phyloP scores from a whole-genome alignment of 2,888 invertebrate genomes.

The Phengaris arion region DNA sequence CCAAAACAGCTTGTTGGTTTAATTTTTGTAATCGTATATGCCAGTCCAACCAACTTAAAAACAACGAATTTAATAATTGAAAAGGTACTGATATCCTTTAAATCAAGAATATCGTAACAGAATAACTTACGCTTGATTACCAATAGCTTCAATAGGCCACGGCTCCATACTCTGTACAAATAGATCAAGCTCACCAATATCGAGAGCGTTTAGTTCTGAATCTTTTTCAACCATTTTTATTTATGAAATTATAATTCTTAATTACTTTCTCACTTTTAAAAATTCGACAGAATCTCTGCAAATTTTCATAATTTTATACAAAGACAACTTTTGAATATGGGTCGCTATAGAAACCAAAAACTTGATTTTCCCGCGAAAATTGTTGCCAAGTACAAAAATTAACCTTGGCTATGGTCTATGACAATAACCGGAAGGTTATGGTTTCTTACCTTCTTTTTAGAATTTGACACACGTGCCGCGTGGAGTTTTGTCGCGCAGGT shows the following conservation, averaged over 20 bases:
- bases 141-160: conserved; percentile 83
- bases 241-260: conserved; percentile 13
- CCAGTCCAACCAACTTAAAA: conserved; percentile 86
- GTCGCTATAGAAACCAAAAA: conserved; percentile 21
- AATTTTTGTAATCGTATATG: conserved; percentile 91
- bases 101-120: too few species aligned
- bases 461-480: conserved; percentile 79
- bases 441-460: conserved; percentile 71
- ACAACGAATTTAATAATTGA: not conserved
- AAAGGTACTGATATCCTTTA: too few species aligned
- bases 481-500: conserved; percentile 78
- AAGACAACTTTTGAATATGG: not conserved
- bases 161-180: conserved; percentile 86
- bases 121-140: conserved; percentile 71
- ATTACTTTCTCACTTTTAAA: not conserved
- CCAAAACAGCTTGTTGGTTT: conserved; percentile 92
- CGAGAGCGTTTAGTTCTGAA: conserved; percentile 74
- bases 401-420: conserved; percentile 48
- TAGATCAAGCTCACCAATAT: conserved; percentile 85
- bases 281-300: not conserved
- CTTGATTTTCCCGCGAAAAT: not conserved
- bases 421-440: conserved; percentile 65
- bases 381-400: conserved; percentile 53
- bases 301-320: conserved; percentile 30
- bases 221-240: conserved; percentile 74